Percentiles rank a stretch among this genome's conserved stretches.
These are phyloP conservation scores for Siderastrea siderea DNA, from an alignment of 92 coral and sea anemone species.

Conservation along the genomic window DNA sequence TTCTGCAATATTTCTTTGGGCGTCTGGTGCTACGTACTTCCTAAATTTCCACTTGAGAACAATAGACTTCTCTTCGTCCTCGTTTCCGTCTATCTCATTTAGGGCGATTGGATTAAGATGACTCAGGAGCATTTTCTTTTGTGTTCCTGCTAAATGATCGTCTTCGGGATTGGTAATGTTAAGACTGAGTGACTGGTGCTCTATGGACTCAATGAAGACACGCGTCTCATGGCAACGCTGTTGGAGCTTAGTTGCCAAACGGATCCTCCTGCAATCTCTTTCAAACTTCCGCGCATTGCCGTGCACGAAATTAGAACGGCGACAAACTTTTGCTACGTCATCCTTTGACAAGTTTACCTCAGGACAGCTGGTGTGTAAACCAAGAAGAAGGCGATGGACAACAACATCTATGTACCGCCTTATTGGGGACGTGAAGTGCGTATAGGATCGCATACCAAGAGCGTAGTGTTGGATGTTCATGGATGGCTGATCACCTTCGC, in stretches of 20 bases:
- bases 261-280: slow-evolving; percentile 55
- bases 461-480: slow-evolving; percentile 58
- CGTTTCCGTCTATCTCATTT: too few relatives aligned
- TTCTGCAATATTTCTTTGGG: too few relatives aligned
- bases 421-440: slow-evolving; percentile 96
- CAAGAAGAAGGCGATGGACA: slow-evolving; percentile 81
- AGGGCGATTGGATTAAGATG: too few relatives aligned
- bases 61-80: too few relatives aligned
- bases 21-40: too few relatives aligned
- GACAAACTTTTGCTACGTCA: too few relatives aligned
- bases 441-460: slow-evolving; percentile 68
- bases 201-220: slow-evolving; percentile 33
- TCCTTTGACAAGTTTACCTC: too few relatives aligned
- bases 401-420: slow-evolving; percentile 93
- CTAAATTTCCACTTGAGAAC: too few relatives aligned
- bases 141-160: slow-evolving; percentile 51
- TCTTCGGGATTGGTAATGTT: slow-evolving; percentile 2
- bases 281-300: too few relatives aligned
- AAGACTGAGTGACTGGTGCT: too few relatives aligned
- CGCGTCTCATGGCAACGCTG: slow-evolving; percentile 43
- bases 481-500: slow-evolving; percentile 63
- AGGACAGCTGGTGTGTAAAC: too few relatives aligned
- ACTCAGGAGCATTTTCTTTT: slow-evolving; percentile 40
- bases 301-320: too few relatives aligned
- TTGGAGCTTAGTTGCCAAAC: slow-evolving; percentile 69